phyloP scores from a whole-genome alignment of 2,113 vertebrate species.

The Aldabrachelys gigantea region DNA sequence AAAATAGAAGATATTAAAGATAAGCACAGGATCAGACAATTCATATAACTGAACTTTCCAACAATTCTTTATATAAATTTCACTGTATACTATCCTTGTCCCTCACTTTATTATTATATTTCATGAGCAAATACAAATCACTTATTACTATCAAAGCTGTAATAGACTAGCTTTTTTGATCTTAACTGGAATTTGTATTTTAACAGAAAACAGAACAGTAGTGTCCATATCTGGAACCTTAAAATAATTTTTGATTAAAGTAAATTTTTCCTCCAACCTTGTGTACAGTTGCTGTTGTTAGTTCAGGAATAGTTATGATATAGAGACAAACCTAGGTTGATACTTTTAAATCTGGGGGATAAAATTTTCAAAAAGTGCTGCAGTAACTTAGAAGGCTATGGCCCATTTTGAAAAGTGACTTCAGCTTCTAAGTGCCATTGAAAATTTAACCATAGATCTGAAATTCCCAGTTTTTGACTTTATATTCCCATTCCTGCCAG shows the following conservation, averaged over 20 bases:
- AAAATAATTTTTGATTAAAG: too few species aligned
- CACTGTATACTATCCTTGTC: background rate
- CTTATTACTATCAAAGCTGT: background rate
- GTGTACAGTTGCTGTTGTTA: background rate
- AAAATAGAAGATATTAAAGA: background rate
- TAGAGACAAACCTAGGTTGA: background rate
- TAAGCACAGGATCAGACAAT: background rate
- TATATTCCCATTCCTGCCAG: background rate
- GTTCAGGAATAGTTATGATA: background rate
- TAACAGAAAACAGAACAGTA: too few species aligned
- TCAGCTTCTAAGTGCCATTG: background rate
- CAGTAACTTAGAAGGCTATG: background rate
- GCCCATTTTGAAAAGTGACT: background rate
- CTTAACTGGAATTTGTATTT: background rate
- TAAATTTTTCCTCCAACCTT: background rate
- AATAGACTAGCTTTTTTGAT: background rate
- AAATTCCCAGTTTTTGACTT: background rate
- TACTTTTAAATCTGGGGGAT: background rate
- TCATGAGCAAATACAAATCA: background rate
- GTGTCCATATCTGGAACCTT: too few species aligned
- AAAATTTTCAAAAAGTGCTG: background rate
- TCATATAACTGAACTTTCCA: background rate
- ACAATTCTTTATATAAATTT: background rate
- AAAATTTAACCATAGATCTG: background rate
- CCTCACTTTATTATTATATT: background rate